These are phyloP conservation scores for Smithornis capensis DNA, from an alignment of 2,113 vertebrate species.

Conservation along the genomic window DNA sequence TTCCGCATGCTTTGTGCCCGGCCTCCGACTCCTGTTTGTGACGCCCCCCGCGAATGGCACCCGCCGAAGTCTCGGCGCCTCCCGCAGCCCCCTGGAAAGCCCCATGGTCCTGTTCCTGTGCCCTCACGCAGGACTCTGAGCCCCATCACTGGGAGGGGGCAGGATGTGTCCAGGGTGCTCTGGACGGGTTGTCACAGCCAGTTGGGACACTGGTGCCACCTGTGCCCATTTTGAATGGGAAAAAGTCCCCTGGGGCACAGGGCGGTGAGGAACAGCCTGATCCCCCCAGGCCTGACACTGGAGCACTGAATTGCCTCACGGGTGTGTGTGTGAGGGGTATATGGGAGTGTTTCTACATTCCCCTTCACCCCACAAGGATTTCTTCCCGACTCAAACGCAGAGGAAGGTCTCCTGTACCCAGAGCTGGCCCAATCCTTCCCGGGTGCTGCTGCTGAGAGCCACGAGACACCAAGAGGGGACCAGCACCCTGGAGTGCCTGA, in stretches of 20 bases:
- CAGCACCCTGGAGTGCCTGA: fast-evolving
- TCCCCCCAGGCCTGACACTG: background rate
- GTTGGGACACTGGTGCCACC: fast-evolving
- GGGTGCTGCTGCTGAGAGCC: background rate
- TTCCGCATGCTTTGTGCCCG: background rate
- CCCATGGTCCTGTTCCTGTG: fast-evolving
- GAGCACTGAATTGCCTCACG: background rate
- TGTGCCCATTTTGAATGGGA: fast-evolving
- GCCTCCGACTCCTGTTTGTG: background rate
- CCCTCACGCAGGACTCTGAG: fast-evolving
- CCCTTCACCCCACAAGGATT: fast-evolving
- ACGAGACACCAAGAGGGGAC: background rate
- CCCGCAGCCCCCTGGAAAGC: background rate
- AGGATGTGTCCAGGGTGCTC: background rate
- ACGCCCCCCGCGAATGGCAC: background rate
- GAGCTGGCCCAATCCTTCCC: fast-evolving
- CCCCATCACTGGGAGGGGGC: background rate
- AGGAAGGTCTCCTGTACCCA: background rate
- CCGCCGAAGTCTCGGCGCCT: fast-evolving
- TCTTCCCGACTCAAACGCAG: background rate
- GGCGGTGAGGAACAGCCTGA: background rate
- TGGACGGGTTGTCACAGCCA: background rate
- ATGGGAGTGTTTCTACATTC: fast-evolving
- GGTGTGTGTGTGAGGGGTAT: fast-evolving
- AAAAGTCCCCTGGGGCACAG: background rate